Evolutionary conservation across 2,113 vertebrate species (phyloP), one percentile per base, ranked within the genome.

Genomic region (Hiodon alosoides): DNA sequence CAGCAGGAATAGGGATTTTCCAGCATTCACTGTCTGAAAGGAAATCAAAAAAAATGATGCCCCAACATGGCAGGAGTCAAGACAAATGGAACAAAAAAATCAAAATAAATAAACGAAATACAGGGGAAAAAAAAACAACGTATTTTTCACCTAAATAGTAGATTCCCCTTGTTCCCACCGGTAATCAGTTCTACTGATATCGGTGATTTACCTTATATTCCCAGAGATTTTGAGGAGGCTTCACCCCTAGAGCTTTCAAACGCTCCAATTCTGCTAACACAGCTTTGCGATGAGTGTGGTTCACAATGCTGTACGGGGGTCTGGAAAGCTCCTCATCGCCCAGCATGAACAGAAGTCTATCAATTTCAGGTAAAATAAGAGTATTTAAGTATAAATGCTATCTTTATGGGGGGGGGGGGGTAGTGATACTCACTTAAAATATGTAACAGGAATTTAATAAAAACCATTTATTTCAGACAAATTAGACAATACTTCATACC

Each of bases 141-240:
- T 6, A 71, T 71, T 55, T 65, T 5, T 14, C 48, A 68, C 67
- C 7, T 16, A 68, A 52, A 31, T 31, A 31, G 31, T 31, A 31
- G 31, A 31, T 31, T 31, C 31, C 31, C 31, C 31, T 31, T 31
- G 31, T 31, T 31, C 31, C 31, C 31, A 31, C 17, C 54, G 48
- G 55, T 58, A 9, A 13, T 58, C 16, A 7, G 47, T 47, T 3
- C 3, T 11, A 10, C 52, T 10, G 7, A 10, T 10, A 17, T 14
- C 11, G 3, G 59, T 17, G 16, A 31, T 57, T 85, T 79, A 96
- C 96, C 92, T 97, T 98, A 79, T 97, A 98, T 80, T 98, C 95
- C 96, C 96, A 98, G 68, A 98, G 93, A 83, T 95, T 96, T 74
- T 94, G 95, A 0, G 96, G 94, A 8, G 94, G 93, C 85, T 96